These are phyloP conservation scores for Noctua fimbriata DNA, from an alignment of 2,888 invertebrate species.

Conservation along the genomic window DNA sequence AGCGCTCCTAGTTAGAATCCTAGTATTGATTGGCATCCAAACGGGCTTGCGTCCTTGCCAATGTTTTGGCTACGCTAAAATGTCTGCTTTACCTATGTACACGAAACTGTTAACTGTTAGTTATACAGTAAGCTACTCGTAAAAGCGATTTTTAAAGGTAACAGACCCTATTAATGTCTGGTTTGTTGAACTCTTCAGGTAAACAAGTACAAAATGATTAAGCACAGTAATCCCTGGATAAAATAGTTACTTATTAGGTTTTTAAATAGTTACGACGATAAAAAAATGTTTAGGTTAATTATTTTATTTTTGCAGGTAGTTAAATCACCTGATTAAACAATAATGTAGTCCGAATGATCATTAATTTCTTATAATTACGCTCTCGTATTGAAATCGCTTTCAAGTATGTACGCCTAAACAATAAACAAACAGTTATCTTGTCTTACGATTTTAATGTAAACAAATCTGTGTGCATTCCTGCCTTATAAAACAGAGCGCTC, in stretches of 20 bases:
- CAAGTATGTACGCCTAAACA: constrained; percentile 20
- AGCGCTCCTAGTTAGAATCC: constrained; percentile 37
- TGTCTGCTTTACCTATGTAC: constrained; percentile 6
- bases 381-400: constrained; percentile 44
- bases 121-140: not conserved
- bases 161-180: not conserved
- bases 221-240: too few relatives aligned
- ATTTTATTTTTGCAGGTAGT: not conserved
- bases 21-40: constrained; percentile 62
- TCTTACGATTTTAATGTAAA: constrained; percentile 61
- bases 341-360: not conserved
- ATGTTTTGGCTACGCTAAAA: constrained; percentile 58
- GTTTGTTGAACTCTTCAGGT: constrained; percentile 4
- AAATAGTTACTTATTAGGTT: not conserved
- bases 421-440: constrained; percentile 62
- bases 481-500: constrained; percentile 61
- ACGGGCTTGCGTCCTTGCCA: constrained; percentile 63
- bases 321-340: constrained; percentile 17
- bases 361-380: constrained; percentile 21
- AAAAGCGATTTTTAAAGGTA: not conserved
- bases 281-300: not conserved
- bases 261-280: not conserved
- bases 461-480: constrained; percentile 65
- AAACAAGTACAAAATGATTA: not conserved
- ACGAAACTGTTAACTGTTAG: not conserved